Evolutionary conservation across 2,113 vertebrate species (phyloP), one percentile per base, ranked within the genome.

Genomic region (Oenanthe oenanthe): DNA sequence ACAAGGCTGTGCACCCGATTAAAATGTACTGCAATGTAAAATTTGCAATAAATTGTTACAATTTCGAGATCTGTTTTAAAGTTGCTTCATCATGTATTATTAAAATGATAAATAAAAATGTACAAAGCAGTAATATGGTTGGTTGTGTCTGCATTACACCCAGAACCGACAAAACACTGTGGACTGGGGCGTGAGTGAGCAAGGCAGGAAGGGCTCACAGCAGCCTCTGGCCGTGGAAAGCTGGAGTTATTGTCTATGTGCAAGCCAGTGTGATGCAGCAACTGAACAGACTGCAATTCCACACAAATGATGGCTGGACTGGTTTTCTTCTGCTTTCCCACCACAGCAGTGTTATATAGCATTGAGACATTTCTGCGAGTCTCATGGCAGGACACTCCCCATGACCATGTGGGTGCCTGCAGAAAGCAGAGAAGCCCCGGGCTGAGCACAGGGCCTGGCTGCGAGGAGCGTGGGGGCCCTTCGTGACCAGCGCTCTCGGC

Each of bases 171-270:
- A 3, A 15, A 84, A 50, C 31, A 4, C 47, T 6, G 24, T 16
- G 57, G 51, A 9, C 36, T 36, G 62, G 45, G 62, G 38, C 66
- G 17, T 4, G 20, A 89, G 42, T 2, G 9, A 81, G 48, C 14
- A 11, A 66, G 18, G 36, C 6, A 2, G 17, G 50, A 61, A 73
- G 36, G 62, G n/a, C 63, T 66, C 17, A 1, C 68, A 61, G 71
- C 54, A 74, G 51, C 47, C 43, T 47, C 76, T 70, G 20, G 17
- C 61, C 10, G 1, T 6, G 42, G 31, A 24, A 74, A 62, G 58
- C 40, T 13, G 3, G 26, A 62, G 63, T 24, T 88, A 32, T 0
- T 4, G 2, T 45, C 81, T 10, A 2, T 0, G 1, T 70, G 53
- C 60, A 24, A 53, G 58, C 40, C 7, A 8, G 4, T 43, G 62